Conservation (phyloP, 53 echinoderm and acorn worm species). For the Temnopleurus reevesii region DNA sequence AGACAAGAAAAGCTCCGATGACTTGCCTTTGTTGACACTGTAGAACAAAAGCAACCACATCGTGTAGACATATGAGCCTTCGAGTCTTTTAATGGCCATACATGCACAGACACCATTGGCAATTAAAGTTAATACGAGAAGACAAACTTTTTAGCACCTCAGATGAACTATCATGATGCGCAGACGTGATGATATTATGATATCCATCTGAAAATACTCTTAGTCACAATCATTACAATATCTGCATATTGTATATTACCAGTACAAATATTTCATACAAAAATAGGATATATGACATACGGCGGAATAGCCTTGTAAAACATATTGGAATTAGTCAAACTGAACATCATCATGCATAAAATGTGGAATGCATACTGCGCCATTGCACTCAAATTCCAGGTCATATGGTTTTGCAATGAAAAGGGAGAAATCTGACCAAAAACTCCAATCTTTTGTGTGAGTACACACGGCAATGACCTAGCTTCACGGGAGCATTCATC, state of each 20-base stretch:
- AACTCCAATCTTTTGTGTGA: neutral
- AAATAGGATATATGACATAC: no score
- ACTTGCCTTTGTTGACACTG: conserved; percentile 55
- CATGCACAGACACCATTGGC: neutral
- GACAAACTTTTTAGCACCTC: no score
- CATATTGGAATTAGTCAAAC: no score
- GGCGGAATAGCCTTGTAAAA: no score
- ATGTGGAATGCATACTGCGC: no score
- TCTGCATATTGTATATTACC: no score
- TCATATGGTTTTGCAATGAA: conserved; percentile 5
- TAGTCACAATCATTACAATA: no score
- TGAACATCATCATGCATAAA: neutral
- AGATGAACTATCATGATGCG: no score
- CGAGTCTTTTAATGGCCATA: conserved; percentile 15
- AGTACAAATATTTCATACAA: no score
- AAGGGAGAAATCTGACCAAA: conserved; percentile 26
- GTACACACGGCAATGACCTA: conserved; percentile 28
- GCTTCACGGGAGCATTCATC: neutral
- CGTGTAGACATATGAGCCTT: neutral
- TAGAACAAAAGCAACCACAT: conserved; percentile 20
- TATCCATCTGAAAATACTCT: no score
- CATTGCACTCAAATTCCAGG: neutral
- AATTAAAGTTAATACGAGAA: no score
- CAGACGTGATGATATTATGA: no score
- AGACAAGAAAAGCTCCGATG: conserved; percentile 41